Percentiles rank a stretch among this genome's conserved stretches.
Evolutionary conservation across 2,113 vertebrate species (phyloP).

Genomic region (Cyanoderma ruficeps): DNA sequence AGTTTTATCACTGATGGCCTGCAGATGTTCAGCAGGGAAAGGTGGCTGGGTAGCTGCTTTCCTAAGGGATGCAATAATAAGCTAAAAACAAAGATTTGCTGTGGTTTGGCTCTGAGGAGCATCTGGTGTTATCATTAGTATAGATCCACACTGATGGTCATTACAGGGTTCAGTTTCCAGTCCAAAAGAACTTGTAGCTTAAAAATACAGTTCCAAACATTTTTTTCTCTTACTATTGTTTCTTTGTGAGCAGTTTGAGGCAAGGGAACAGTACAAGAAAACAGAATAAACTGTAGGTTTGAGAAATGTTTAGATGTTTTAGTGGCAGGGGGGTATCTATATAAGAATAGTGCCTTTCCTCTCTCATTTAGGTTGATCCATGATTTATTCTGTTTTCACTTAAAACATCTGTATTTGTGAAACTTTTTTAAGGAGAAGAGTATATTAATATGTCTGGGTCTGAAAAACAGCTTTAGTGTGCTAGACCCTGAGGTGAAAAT

Average conservation of each 20-base stretch:
- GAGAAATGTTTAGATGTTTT: background rate
- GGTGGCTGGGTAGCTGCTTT: background rate
- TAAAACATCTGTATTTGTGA: background rate
- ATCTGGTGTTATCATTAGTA: slow-evolving; percentile 11
- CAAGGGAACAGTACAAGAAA: background rate
- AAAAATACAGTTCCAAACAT: background rate
- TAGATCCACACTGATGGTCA: background rate
- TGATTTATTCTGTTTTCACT: slow-evolving; percentile 26
- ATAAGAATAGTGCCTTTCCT: background rate
- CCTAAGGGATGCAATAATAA: slow-evolving; percentile 1
- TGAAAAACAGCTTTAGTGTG: slow-evolving; percentile 18
- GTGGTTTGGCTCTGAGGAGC: background rate
- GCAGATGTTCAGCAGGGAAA: background rate
- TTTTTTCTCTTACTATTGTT: background rate
- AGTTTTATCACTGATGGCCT: background rate
- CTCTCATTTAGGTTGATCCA: background rate
- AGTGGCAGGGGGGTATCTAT: background rate
- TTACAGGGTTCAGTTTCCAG: background rate
- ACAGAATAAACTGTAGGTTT: background rate
- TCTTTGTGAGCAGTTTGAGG: background rate
- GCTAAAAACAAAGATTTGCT: background rate
- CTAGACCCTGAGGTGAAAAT: background rate
- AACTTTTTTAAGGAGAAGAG: background rate
- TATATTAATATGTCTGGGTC: slow-evolving; percentile 13
- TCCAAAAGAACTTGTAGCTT: background rate